phyloP scores from a whole-genome alignment of 1,140 invertebrate species.

The Marisa cornuarietis region DNA sequence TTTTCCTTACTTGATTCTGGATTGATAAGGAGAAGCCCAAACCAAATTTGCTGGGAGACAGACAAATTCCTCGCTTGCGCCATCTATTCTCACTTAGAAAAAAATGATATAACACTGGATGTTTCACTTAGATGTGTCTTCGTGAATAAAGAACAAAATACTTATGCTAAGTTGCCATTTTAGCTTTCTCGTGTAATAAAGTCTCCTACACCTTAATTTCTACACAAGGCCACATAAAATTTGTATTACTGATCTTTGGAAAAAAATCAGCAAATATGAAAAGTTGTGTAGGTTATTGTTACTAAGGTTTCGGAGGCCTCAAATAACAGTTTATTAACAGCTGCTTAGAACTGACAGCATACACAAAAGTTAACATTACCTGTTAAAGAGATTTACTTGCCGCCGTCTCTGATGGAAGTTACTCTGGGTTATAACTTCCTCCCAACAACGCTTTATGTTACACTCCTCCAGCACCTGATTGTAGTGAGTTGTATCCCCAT shows the following conservation, averaged over 20 bases:
- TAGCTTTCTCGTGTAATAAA: too few species aligned
- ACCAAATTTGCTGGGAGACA: slow-evolving; percentile 91
- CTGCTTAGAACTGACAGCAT: too few species aligned
- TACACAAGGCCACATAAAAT: too few species aligned
- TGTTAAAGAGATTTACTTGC: slow-evolving; percentile 55
- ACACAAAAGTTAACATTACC: slow-evolving; percentile 27
- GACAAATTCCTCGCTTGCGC: slow-evolving; percentile 86
- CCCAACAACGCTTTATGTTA: slow-evolving; percentile 82
- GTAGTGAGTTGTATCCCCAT: slow-evolving; percentile 84
- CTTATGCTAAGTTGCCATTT: background rate
- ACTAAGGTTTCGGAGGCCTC: too few species aligned
- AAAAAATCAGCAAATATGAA: too few species aligned
- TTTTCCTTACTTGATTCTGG: slow-evolving; percentile 75
- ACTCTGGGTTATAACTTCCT: slow-evolving; percentile 79
- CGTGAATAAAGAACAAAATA: background rate
- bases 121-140: background rate
- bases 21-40: slow-evolving; percentile 83
- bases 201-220: too few species aligned
- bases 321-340: too few species aligned
- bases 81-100: slow-evolving; percentile 79
- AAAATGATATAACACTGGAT: background rate
- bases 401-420: slow-evolving; percentile 69
- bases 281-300: too few species aligned
- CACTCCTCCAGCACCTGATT: slow-evolving; percentile 80
- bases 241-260: too few species aligned